Percentiles rank a stretch among this genome's conserved stretches.
phyloP scores from a whole-genome alignment of 2,888 invertebrate genomes.

The Pasiphila rectangulata region DNA sequence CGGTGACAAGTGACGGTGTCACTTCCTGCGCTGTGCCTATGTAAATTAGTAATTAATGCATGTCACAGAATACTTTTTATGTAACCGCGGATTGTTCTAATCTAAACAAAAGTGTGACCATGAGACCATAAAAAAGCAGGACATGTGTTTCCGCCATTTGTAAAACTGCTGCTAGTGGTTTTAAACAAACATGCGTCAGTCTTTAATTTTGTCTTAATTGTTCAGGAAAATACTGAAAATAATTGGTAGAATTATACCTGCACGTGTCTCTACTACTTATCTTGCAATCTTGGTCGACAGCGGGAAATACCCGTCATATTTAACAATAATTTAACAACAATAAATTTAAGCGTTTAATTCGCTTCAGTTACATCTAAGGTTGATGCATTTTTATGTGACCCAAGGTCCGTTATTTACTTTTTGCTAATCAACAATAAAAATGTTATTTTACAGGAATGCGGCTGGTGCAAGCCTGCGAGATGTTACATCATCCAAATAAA shows the following conservation, averaged over 20 bases:
- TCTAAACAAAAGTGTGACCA: constrained; percentile 4
- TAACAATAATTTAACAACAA: neutral
- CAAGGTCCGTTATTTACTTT: constrained; percentile 36
- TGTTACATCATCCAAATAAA: constrained; percentile 66
- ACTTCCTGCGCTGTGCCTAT: no score
- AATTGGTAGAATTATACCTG: no score
- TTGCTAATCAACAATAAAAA: constrained; percentile 42
- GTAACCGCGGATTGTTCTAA: no score
- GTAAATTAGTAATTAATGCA: no score
- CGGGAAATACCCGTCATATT: neutral
- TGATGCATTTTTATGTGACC: constrained; percentile 14
- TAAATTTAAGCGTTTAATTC: neutral
- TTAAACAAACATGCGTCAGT: no score
- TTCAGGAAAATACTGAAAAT: no score
- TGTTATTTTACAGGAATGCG: constrained; percentile 54
- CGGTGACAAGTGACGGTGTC: no score
- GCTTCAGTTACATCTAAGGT: constrained; percentile 12
- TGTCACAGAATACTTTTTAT: no score
- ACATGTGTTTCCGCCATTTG: neutral
- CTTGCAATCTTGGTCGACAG: no score
- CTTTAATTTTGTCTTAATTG: no score
- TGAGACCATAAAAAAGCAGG: neutral
- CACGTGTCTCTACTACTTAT: no score
- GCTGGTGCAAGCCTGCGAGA: constrained; percentile 62
- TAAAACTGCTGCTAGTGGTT: neutral